Base-by-base conservation (phyloP, 2,888 invertebrate genomes). In the Drosophila imparisetae region DNA sequence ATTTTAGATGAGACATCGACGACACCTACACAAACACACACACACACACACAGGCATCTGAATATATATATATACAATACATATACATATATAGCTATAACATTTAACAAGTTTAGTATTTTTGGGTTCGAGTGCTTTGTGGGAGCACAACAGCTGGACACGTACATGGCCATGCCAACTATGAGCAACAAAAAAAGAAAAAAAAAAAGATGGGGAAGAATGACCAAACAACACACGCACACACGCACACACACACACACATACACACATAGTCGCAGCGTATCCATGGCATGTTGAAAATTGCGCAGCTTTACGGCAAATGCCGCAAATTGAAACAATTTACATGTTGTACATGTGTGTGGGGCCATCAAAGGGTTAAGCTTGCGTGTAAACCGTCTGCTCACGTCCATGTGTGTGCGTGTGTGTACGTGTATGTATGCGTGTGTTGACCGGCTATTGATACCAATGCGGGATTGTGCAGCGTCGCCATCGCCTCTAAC, bases 321-420 rank as follows among this genome's bases (percentile, higher is more conserved):
- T 88, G 90, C 89, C 79, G 79, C 84, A 89, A 89, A 89, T 86
- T 90, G 90, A 90, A 89, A 89, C 90, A 90, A 90, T 89, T 89
- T 86, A 82, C 85, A 83, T 84, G 90, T 85, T 78, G 65, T 80
- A 86, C 77, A 87, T 84, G 85, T 89, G 87, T 86, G 80, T 74
- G 83, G 88, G 74, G 78, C 70, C 82, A 83, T 80, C 89, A 86
- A 89, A 86, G 89, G 87, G 85, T 84, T 86, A 75, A 86, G 87
- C 89, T 86, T 86, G 85, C 89, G 82, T 87, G 82, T 81, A 89
- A 86, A 75, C 83, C 77, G 64, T 75, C 63, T 21, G 40, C 64
- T 58, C 52, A 36, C 49, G 45, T 55, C 40, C 49, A 42, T 50
- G 62, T 66, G 45, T 63, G 21, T 50, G 27, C 40, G 27, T 55